phyloP scores from a whole-genome alignment of 2,888 invertebrate species.

The Idaea aversata region DNA sequence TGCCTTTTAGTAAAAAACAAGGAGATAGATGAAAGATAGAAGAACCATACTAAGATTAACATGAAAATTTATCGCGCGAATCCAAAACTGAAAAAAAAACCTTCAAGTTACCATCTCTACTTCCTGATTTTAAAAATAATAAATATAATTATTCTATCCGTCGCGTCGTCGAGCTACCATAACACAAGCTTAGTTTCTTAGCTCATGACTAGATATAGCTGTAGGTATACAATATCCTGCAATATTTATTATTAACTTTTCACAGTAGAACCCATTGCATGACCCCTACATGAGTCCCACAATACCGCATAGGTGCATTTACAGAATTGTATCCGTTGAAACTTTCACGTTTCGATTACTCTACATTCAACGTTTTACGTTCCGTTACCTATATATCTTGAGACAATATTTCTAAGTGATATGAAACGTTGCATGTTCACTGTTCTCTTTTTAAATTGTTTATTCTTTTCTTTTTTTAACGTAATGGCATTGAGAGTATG shows the following conservation, averaged over 20 bases:
- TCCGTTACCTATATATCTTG: slow-evolving; percentile 29
- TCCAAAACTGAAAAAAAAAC: no score
- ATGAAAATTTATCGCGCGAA: no score
- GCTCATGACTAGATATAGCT: no score
- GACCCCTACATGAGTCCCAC: slow-evolving; percentile 32
- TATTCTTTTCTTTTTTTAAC: slow-evolving; percentile 36
- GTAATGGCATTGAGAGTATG: neutral
- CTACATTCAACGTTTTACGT: slow-evolving; percentile 13
- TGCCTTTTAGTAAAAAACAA: no score
- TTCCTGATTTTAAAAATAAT: neutral
- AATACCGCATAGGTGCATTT: slow-evolving; percentile 54
- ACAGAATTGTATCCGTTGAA: slow-evolving; percentile 67
- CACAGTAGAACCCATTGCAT: slow-evolving; percentile 21
- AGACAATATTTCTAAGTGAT: slow-evolving; percentile 18
- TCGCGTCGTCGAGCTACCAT: no score
- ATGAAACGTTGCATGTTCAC: slow-evolving; percentile 17
- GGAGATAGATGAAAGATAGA: no score
- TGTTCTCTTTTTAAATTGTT: slow-evolving; percentile 70
- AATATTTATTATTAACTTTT: slow-evolving; percentile 5
- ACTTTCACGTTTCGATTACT: slow-evolving; percentile 35
- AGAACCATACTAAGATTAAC: no score
- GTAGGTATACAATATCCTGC: neutral
- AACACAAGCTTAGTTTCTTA: no score
- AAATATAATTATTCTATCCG: neutral
- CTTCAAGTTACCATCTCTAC: no score